A percentile compares a stretch with the other conserved stretches of the same genome.
These are phyloP conservation scores for Hypsibius dujardini DNA, from an alignment of 1,140 invertebrate species.

Conservation along the genomic window DNA sequence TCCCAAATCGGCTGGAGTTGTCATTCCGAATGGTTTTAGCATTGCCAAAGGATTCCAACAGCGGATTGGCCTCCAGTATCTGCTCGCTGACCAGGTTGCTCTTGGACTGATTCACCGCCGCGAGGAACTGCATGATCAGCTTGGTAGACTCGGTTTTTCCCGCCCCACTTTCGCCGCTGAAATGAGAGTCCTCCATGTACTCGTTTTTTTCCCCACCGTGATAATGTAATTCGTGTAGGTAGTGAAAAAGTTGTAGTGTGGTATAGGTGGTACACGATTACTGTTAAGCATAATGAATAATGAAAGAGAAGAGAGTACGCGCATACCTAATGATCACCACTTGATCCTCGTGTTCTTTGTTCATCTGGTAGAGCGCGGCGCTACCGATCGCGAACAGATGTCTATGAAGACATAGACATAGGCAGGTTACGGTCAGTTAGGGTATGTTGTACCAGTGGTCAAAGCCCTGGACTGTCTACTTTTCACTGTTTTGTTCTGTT, in stretches of 20 bases:
- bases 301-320: too few species aligned
- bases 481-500: not conserved
- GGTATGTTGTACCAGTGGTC: not conserved
- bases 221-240: too few species aligned
- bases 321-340: slow-evolving; percentile 63
- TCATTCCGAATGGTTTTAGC: slow-evolving; percentile 90
- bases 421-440: not conserved
- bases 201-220: too few species aligned
- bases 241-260: too few species aligned
- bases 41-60: slow-evolving; percentile 91
- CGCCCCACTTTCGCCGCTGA: slow-evolving; percentile 71
- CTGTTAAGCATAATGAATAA: too few species aligned
- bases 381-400: slow-evolving; percentile 86
- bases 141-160: slow-evolving; percentile 95
- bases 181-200: too few species aligned
- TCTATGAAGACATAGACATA: not conserved
- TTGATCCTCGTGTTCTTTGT: slow-evolving; percentile 40
- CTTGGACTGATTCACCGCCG: slow-evolving; percentile 62
- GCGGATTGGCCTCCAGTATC: slow-evolving; percentile 78
- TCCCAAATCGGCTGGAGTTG: slow-evolving; percentile 82
- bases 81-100: slow-evolving; percentile 82
- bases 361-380: slow-evolving; percentile 58
- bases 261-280: too few species aligned
- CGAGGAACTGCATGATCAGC: slow-evolving; percentile 79
- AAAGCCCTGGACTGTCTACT: too few species aligned